Evolutionary conservation across 2,113 vertebrate species (phyloP), one percentile per base, ranked within the genome.

Genomic region (Callipepla californica): DNA sequence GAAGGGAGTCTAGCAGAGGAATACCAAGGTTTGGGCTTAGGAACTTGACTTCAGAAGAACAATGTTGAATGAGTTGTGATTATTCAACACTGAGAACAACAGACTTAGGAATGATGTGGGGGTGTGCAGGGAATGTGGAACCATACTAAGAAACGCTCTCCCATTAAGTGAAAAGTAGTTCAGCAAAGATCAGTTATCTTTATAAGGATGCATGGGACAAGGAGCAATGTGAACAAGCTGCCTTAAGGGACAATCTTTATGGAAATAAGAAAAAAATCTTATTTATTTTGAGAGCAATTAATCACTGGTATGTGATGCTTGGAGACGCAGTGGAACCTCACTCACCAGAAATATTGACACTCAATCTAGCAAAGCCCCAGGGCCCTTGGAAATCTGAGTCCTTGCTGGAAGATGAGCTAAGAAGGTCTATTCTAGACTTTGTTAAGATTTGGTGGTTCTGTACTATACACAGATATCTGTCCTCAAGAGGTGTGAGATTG

Each of bases 101-200:
- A 48, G 3, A 59, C 11, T 77, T 6, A 5, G 8, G 3, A 11
- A 14, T 32, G 2, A 6, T 66, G 6, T 12, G 26, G 4, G 4
- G 28, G 4, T 38, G 34, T 38, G 34, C 34, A 22, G 58, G 30
- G 21, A 59, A 34, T 59, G 58, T 23, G 8, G 15, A 89, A 38
- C 7, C 22, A n/a, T 34, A 51, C 6, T 67, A 13, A 32, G 5
- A 48, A 28, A 76, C 7, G 34, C 5, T 57, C 22, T 36, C 50
- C 36, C 30, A 22, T 45, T 83, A 45, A 44, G 18, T 55, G n/a
- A 68, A 73, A 80, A 4, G 3, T 28, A 72, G 5, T 48, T 76
- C 3, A 73, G 7, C 48, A 47, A 47, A 74, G 6, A 48, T 18
- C 5, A 14, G 68, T 9, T 77, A 40, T 20, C 20, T 82, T 63